Evolutionary conservation across 2,888 invertebrate genomes (phyloP).

Genomic region (Ceramica pisi): DNA sequence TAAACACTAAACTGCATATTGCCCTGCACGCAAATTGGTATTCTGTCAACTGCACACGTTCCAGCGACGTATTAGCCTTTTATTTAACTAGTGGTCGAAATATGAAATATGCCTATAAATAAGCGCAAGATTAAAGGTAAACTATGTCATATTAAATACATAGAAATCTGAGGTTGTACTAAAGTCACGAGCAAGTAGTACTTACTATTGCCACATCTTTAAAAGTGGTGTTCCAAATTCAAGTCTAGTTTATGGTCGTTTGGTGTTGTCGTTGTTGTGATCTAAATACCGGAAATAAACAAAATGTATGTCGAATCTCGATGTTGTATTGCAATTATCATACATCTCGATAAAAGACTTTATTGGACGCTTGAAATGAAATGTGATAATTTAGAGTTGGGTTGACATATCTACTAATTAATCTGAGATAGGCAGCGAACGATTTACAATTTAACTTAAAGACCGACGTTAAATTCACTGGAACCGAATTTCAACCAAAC

Average conservation of each 20-base stretch:
- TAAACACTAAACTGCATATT: constrained; percentile 39
- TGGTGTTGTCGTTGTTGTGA: constrained; percentile 43
- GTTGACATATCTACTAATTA: constrained; percentile 31
- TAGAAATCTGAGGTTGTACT: constrained; percentile 35
- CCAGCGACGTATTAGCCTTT: not conserved
- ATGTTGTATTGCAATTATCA: constrained; percentile 44
- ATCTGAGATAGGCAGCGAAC: constrained; percentile 4
- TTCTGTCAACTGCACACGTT: constrained; percentile 46
- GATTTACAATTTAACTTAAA: constrained; percentile 14
- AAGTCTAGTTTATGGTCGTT: constrained; percentile 49
- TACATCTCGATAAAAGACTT: constrained; percentile 40
- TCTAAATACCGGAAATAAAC: constrained; percentile 54
- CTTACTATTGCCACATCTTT: constrained; percentile 53
- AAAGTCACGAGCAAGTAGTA: constrained; percentile 26
- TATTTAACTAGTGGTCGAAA: constrained; percentile 4
- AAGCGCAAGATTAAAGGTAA: constrained; percentile 21
- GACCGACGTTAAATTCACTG: not conserved
- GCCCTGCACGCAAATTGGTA: constrained; percentile 40
- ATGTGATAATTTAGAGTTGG: constrained; percentile 21
- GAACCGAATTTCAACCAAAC: not conserved
- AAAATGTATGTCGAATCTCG: constrained; percentile 30
- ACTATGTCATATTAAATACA: constrained; percentile 28
- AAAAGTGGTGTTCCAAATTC: constrained; percentile 61
- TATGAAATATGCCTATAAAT: not conserved
- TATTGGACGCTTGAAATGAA: constrained; percentile 27